Base-by-base conservation (phyloP, 2,797 vertebrate species). In the Peromyscus melanophrys region DNA sequence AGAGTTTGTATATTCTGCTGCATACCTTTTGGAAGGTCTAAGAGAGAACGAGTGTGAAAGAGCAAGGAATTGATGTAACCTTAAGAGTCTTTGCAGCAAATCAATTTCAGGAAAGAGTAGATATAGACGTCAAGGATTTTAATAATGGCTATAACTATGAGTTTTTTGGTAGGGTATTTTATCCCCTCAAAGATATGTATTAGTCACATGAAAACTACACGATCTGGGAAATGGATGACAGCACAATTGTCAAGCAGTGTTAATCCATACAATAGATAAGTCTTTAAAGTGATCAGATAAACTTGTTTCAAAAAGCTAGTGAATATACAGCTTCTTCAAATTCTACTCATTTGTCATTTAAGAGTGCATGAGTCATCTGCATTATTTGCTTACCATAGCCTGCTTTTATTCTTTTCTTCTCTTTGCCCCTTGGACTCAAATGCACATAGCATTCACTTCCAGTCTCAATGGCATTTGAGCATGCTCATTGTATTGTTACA, bases 221-320 rank as follows among this genome's bases (percentile, higher is more conserved):
- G 0, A 40, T 83, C 11, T 65, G 25, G 55, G 8, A 83, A 49
- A 25, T 2, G 1, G 40, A 52, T 2, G 8, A 43, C 0, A 11
- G 11, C 40, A 11, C 31, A 23, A 7, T 4, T 37, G 31, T 43
- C 1, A 29, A 8, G 10, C 0, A 13, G 10, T 21, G 6, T 21
- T 75, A 16, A 21, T 75, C 17, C n/a, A 31, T 13, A 4, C 0
- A 52, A 2, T 13, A 65, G 4, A 43, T 6, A 19, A 7, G 2
- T 3, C 57, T 65, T 76, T 4, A 11, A 49, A 67, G 34, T 49
- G 25, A 37, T 82, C 16, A 69, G n/a, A 29, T 49, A 67, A 75
- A 2, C 17, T 27, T 27, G 25, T 1, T 76, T 76, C 31, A 65
- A 88, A 85, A 80, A 92, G 55, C 34, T 29, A 80, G 27, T 59